Percentiles rank a stretch among this genome's conserved stretches.
Evolutionary conservation across 2,888 invertebrate genomes (phyloP).

Genomic region (Ephialtes manifestator): DNA sequence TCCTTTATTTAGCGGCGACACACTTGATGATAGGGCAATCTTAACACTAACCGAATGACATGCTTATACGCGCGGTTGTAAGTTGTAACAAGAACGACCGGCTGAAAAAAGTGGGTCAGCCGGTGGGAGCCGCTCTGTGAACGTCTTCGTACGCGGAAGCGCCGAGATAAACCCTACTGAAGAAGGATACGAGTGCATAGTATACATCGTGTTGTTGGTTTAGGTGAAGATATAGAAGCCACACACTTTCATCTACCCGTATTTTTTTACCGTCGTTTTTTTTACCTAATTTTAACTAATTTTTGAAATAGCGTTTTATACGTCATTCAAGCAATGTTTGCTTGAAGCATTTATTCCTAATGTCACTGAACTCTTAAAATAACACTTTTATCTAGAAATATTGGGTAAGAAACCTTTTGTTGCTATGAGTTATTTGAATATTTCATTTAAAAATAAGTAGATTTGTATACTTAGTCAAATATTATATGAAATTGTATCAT

Average conservation of each 20-base stretch:
- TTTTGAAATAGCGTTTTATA: neutral
- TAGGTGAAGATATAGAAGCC: neutral
- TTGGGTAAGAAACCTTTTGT: too few species aligned
- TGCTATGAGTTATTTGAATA: too few species aligned
- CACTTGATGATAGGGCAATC: conserved; percentile 55
- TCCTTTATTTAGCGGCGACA: conserved; percentile 50
- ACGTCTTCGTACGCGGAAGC: conserved; percentile 69
- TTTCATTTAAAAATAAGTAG: too few species aligned
- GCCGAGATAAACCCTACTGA: conserved; percentile 59
- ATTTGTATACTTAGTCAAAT: too few species aligned
- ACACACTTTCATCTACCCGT: neutral
- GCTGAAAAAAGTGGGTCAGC: conserved; percentile 66
- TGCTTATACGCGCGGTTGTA: conserved; percentile 61
- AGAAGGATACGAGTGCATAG: conserved; percentile 56
- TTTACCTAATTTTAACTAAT: neutral
- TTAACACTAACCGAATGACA: conserved; percentile 64
- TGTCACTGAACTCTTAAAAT: neutral
- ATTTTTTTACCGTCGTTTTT: neutral
- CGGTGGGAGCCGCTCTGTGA: conserved; percentile 50
- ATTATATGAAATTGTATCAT: too few species aligned
- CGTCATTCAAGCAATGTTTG: neutral
- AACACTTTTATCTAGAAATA: too few species aligned
- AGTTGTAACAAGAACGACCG: conserved; percentile 64
- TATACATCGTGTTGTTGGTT: conserved; percentile 24
- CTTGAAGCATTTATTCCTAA: neutral